Evolutionary conservation across 2,888 invertebrate species (phyloP).

Genomic region (Euzetes globulus): DNA sequence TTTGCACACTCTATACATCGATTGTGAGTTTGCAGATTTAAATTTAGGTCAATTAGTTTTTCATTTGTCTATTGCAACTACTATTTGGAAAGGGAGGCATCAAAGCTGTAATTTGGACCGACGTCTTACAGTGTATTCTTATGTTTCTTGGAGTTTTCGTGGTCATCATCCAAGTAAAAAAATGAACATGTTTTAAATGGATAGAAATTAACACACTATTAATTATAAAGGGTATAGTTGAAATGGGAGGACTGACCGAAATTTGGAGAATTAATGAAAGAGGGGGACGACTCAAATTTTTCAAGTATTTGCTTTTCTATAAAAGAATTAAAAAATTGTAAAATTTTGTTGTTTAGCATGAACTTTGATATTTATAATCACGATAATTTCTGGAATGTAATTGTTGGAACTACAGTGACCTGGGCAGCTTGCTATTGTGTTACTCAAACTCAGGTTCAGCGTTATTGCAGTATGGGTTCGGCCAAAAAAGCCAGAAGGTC

Average conservation of each 20-base stretch:
- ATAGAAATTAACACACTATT: not conserved
- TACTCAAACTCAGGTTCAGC: slow-evolving; percentile 78
- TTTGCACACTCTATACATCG: slow-evolving; percentile 75
- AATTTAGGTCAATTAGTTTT: not conserved
- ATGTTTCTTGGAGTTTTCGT: slow-evolving; percentile 34
- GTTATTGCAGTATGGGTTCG: slow-evolving; percentile 72
- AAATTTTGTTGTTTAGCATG: not conserved
- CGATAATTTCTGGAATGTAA: slow-evolving; percentile 34
- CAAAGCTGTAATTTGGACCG: slow-evolving; percentile 36
- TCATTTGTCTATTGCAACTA: too few relatives aligned
- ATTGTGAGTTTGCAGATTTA: slow-evolving; percentile 57
- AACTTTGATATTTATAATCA: slow-evolving; percentile 31
- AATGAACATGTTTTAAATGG: not conserved
- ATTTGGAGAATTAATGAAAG: slow-evolving; percentile 62
- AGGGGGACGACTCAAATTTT: slow-evolving; percentile 55
- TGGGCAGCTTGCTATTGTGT: slow-evolving; percentile 79
- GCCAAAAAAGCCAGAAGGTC: slow-evolving; percentile 56
- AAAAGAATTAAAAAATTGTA: not conserved
- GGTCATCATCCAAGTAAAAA: slow-evolving; percentile 28
- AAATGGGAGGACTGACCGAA: slow-evolving; percentile 33
- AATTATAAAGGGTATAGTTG: slow-evolving; percentile 2
- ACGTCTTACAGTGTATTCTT: slow-evolving; percentile 33
- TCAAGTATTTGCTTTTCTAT: slow-evolving; percentile 34
- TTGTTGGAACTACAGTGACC: slow-evolving; percentile 58
- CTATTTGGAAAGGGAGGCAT: slow-evolving; percentile 36